Evolutionary conservation across 2,113 vertebrate species (phyloP).

Genomic region (Apeltes quadracus): DNA sequence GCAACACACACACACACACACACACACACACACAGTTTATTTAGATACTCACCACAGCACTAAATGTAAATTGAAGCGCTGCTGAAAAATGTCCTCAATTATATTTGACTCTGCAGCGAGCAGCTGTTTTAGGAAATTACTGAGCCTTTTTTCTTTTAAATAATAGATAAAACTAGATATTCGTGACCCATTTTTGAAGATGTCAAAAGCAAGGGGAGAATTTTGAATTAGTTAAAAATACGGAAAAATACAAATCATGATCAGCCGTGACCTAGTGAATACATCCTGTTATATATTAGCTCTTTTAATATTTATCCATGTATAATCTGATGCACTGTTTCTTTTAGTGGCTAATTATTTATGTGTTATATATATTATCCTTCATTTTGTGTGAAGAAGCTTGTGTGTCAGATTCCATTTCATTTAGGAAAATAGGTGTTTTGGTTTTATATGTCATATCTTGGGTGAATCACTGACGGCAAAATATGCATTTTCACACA

Average conservation of each 20-base stretch:
- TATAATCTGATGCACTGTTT: not conserved
- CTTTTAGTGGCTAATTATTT: not conserved
- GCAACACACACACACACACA: not conserved
- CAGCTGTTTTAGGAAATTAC: not conserved
- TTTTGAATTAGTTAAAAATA: not conserved
- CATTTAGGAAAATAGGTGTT: not conserved
- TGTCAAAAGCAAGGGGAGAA: not conserved
- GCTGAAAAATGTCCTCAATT: not conserved
- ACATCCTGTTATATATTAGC: not conserved
- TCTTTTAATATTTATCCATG: not conserved
- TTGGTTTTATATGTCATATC: not conserved
- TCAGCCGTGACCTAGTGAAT: not conserved
- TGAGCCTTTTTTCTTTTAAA: not conserved
- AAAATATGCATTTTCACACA: not conserved
- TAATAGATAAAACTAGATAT: not conserved
- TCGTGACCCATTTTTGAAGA: not conserved
- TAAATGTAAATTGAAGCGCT: not conserved
- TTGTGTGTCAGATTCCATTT: not conserved
- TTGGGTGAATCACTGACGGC: constrained; percentile 9
- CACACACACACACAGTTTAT: not conserved
- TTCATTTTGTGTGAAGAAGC: not conserved
- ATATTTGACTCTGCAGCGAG: not conserved
- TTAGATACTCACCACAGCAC: not conserved
- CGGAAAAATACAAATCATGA: not conserved
- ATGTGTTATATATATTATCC: not conserved